These are phyloP conservation scores for Rallus crepitans DNA, from an alignment of 2,797 vertebrate genomes.

Conservation along the genomic window DNA sequence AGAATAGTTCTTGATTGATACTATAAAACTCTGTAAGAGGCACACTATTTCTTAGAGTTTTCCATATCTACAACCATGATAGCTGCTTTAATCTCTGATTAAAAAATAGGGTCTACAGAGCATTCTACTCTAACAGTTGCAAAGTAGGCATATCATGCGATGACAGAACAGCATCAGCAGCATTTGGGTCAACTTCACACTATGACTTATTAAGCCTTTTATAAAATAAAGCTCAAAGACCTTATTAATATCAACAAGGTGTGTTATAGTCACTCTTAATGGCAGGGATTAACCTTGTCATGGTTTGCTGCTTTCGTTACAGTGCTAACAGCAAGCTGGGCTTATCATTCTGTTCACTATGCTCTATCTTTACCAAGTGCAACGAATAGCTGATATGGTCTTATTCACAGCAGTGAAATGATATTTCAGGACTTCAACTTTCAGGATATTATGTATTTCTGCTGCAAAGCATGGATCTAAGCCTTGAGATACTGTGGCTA, in stretches of 20 bases:
- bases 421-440: conserved; percentile 69
- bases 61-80: conserved; percentile 6
- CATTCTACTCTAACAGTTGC: neutral
- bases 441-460: conserved; percentile 65
- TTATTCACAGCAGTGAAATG: conserved; percentile 67
- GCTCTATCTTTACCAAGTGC: conserved; percentile 54
- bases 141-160: conserved; percentile 22
- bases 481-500: conserved; percentile 65
- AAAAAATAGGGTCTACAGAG: neutral
- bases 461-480: conserved; percentile 62
- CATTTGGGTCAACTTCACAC: conserved; percentile 51
- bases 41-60: neutral
- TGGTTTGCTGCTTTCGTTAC: conserved; percentile 66
- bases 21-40: neutral
- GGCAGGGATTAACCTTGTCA: conserved; percentile 74
- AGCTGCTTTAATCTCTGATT: conserved; percentile 55
- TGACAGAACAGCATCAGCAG: conserved; percentile 53
- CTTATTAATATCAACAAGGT: conserved; percentile 74
- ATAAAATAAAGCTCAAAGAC: conserved; percentile 67
- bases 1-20: neutral
- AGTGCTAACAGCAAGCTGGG: conserved; percentile 34
- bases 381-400: conserved; percentile 66
- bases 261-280: conserved; percentile 66
- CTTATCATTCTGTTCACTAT: conserved; percentile 55
- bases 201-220: conserved; percentile 70